These are phyloP conservation scores for Mungos mungo DNA, from an alignment of 2,113 vertebrate genomes.

Conservation along the genomic window DNA sequence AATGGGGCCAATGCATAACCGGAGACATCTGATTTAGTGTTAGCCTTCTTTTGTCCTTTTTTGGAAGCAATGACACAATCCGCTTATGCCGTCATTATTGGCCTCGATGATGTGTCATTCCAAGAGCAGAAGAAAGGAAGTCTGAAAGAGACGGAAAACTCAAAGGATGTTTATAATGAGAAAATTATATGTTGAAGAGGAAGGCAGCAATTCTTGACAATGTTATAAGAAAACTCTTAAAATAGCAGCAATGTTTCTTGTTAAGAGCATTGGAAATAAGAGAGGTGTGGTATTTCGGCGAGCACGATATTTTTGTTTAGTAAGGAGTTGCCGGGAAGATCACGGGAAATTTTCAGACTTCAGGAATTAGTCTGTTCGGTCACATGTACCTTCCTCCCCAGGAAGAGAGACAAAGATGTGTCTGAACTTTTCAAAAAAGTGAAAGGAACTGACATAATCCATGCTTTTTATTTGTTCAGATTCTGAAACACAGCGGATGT, in stretches of 20 bases:
- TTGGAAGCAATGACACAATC: neutral
- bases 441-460: slow-evolving; percentile 27
- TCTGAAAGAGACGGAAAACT: slow-evolving; percentile 42
- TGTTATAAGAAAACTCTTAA: slow-evolving; percentile 64
- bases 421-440: slow-evolving; percentile 49
- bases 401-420: slow-evolving; percentile 11
- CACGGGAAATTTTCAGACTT: slow-evolving; percentile 42
- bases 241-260: slow-evolving; percentile 61
- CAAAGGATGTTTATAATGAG: slow-evolving; percentile 62
- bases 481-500: neutral
- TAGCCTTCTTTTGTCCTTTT: neutral
- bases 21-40: neutral
- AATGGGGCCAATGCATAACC: neutral
- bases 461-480: neutral
- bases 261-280: slow-evolving; percentile 15
- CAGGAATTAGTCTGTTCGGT: neutral
- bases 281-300: neutral
- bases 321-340: slow-evolving; percentile 35
- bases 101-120: neutral
- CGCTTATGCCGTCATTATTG: neutral
- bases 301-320: slow-evolving; percentile 46
- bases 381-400: neutral
- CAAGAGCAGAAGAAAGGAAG: slow-evolving; percentile 9
- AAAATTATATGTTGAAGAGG: slow-evolving; percentile 58
- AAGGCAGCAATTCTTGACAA: slow-evolving; percentile 55